Evolutionary conservation across 2,797 vertebrate genomes (phyloP).

Genomic region (Lutjanus argentimaculatus): DNA sequence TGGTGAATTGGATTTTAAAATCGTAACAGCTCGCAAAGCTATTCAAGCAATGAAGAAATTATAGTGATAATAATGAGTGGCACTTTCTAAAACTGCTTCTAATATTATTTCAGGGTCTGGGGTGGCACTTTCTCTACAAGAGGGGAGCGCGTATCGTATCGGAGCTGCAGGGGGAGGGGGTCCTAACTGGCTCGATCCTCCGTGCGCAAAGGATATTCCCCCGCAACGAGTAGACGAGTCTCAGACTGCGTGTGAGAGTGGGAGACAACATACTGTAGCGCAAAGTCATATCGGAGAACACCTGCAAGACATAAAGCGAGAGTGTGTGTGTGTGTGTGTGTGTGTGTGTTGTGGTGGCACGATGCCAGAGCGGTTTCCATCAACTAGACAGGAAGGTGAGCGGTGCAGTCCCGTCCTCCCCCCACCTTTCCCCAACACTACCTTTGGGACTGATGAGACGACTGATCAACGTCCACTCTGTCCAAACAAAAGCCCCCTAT

Average conservation of each 20-base stretch:
- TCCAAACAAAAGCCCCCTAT: constrained; percentile 71
- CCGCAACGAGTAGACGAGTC: constrained; percentile 38
- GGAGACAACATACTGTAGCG: constrained; percentile 38
- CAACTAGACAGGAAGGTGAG: constrained; percentile 72
- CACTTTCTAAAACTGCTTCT: constrained; percentile 7
- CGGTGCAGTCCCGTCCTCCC: constrained; percentile 47
- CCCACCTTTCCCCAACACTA: constrained; percentile 35
- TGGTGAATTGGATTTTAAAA: background rate
- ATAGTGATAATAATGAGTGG: background rate
- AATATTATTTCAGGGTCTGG: constrained; percentile 16
- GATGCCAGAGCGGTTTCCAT: constrained; percentile 72
- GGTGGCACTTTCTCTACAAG: constrained; percentile 29
- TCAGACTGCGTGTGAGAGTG: constrained; percentile 39
- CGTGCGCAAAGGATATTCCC: constrained; percentile 57
- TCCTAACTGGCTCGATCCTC: constrained; percentile 45
- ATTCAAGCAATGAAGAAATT: background rate
- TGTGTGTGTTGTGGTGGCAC: constrained; percentile 41
- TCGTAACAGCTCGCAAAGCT: background rate
- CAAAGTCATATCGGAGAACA: constrained; percentile 72
- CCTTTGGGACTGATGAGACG: constrained; percentile 68
- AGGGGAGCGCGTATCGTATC: constrained; percentile 39
- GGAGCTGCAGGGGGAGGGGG: constrained; percentile 24
- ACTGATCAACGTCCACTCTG: constrained; percentile 75
- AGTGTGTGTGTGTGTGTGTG: constrained; percentile 2
- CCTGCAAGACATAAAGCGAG: constrained; percentile 67